These are phyloP conservation scores for Heliocidaris erythrogramma DNA, from an alignment of 35 echinoderm and acorn worm species.

Conservation along the genomic window DNA sequence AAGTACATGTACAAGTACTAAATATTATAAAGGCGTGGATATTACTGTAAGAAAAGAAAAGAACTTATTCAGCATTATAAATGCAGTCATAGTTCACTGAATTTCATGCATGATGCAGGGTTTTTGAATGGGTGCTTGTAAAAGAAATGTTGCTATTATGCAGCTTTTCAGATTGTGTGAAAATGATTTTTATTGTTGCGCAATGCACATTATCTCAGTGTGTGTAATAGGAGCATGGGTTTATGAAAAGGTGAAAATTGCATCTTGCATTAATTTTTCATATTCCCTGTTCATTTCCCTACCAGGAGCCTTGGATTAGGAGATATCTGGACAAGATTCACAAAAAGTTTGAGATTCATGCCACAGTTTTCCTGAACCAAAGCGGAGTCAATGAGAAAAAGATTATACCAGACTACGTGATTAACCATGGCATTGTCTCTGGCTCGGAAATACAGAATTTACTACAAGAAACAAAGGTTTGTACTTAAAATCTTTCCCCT, in stretches of 20 bases:
- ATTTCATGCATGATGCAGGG: too few species aligned
- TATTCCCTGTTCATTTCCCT: not conserved
- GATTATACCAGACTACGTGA: constrained; percentile 72
- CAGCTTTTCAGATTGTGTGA: too few species aligned
- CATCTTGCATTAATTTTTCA: not conserved
- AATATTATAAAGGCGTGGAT: too few species aligned
- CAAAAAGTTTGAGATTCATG: constrained; percentile 87
- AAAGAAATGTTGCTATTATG: too few species aligned
- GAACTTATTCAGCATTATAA: too few species aligned
- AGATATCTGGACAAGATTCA: constrained; percentile 80
- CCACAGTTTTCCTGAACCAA: constrained; percentile 75
- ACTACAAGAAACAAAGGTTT: constrained; percentile 88
- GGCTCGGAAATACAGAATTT: constrained; percentile 70
- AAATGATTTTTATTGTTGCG: too few species aligned
- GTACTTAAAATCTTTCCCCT: not conserved
- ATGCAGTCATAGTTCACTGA: too few species aligned
- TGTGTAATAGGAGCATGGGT: too few species aligned
- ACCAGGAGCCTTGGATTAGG: constrained; percentile 7
- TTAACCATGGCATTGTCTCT: constrained; percentile 82
- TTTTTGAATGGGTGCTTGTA: too few species aligned
- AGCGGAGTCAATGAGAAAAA: not conserved
- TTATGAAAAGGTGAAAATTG: not conserved
- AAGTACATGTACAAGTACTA: not conserved
- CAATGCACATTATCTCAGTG: too few species aligned
- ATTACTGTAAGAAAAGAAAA: too few species aligned